Evolutionary conservation across 2,888 invertebrate genomes (phyloP).

Genomic region (Barypeithes pellucidus): DNA sequence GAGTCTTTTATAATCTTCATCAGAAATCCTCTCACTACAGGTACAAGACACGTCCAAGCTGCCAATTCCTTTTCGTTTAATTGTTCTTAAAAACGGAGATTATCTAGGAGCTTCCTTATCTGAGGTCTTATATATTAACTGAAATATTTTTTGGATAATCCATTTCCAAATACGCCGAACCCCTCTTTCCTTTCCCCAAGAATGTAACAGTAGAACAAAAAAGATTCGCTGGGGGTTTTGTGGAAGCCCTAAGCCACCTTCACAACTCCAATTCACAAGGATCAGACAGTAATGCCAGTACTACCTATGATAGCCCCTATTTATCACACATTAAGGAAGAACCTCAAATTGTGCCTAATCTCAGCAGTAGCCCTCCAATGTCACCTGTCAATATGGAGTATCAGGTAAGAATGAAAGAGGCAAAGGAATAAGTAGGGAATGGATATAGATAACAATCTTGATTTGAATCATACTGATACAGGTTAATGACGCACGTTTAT

Average conservation of each 20-base stretch:
- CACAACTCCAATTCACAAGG: constrained; percentile 70
- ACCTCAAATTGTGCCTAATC: constrained; percentile 90
- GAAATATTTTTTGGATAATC: constrained; percentile 48
- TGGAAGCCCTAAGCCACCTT: constrained; percentile 90
- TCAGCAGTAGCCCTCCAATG: constrained; percentile 80
- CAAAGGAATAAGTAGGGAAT: constrained; percentile 85
- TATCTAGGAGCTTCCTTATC: no score
- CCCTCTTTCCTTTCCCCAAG: constrained; percentile 76
- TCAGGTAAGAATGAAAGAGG: constrained; percentile 96
- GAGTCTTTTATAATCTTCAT: no score
- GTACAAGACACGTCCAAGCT: no score
- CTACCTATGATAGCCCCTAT: constrained; percentile 80
- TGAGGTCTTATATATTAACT: no score
- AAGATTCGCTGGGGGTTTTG: constrained; percentile 89
- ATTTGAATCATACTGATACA: no score
- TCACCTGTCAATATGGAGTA: constrained; percentile 97
- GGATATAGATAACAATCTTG: no score
- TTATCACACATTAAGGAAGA: constrained; percentile 85
- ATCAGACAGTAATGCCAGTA: constrained; percentile 69
- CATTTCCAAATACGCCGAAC: constrained; percentile 81
- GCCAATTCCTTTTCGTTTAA: no score
- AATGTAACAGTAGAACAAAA: constrained; percentile 91
- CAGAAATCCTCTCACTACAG: no score
- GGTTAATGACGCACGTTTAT: no score
- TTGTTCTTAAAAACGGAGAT: no score